A percentile compares a stretch with the other conserved stretches of the same genome.
Conservation (phyloP, 2,113 vertebrate species). For the Trinectes maculatus region DNA sequence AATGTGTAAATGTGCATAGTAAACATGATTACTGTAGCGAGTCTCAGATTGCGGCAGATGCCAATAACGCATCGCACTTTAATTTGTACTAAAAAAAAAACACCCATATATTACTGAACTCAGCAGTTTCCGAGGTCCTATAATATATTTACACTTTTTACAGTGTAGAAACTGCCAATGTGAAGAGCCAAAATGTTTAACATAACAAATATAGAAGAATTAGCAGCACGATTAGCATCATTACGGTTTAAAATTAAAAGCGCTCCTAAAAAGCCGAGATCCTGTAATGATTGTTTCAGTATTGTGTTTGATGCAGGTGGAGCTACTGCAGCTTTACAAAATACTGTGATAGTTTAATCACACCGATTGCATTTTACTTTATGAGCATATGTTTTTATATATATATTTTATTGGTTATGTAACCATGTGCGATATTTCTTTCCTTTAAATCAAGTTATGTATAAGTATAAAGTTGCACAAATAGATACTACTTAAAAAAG, state of each 20-base stretch:
- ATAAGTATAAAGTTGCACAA: background rate
- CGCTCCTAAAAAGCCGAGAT: too few relatives aligned
- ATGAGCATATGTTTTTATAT: background rate
- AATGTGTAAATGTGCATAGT: slow-evolving; percentile 37
- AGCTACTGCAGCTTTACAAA: background rate
- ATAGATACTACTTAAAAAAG: too few relatives aligned
- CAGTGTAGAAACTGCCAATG: too few relatives aligned
- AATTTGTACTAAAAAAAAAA: slow-evolving; percentile 14
- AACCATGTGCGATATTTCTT: background rate
- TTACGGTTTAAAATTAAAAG: background rate
- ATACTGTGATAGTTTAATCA: background rate
- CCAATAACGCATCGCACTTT: slow-evolving; percentile 40
- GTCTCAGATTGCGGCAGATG: slow-evolving; percentile 37
- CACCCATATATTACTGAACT: slow-evolving; percentile 20
- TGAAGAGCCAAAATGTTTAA: too few relatives aligned
- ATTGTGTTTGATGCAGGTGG: background rate
- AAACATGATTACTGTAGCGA: slow-evolving; percentile 36
- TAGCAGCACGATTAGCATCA: background rate
- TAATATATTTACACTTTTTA: too few relatives aligned
- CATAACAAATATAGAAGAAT: too few relatives aligned
- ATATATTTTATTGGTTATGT: background rate
- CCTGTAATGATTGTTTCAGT: background rate
- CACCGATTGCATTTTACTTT: background rate
- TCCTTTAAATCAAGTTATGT: rapidly evolving
- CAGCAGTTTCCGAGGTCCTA: too few relatives aligned